A percentile compares a stretch with the other conserved stretches of the same genome.
These are phyloP conservation scores for Oreochromis aureus DNA, from an alignment of 2,113 vertebrate species.

Conservation along the genomic window DNA sequence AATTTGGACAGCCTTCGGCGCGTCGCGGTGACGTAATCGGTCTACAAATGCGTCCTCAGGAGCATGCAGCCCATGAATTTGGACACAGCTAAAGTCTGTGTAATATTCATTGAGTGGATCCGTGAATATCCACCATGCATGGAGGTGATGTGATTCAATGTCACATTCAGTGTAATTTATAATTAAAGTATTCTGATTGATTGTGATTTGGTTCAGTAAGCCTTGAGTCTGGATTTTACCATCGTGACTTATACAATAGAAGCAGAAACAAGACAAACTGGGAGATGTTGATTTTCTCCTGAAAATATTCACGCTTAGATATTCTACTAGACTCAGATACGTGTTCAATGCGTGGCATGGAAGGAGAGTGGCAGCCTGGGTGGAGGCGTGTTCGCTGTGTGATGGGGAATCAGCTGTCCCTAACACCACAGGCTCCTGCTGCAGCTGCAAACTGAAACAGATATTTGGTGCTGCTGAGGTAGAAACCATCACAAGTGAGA, in stretches of 20 bases:
- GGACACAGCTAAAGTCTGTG: not conserved
- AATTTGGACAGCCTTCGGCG: too few relatives aligned
- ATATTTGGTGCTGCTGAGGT: not conserved
- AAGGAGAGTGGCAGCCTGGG: not conserved
- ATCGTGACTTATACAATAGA: not conserved
- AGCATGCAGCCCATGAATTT: too few relatives aligned
- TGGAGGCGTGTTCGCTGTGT: not conserved
- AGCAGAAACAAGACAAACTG: accelerated
- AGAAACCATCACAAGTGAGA: not conserved
- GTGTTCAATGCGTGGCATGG: not conserved
- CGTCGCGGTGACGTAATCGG: too few relatives aligned
- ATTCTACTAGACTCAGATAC: not conserved
- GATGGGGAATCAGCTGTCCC: not conserved
- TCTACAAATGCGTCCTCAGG: too few relatives aligned
- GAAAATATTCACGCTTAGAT: not conserved
- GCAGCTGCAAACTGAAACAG: not conserved
- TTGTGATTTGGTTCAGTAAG: not conserved
- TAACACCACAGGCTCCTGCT: not conserved
- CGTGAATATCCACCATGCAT: not conserved
- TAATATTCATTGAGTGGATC: not conserved
- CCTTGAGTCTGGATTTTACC: not conserved
- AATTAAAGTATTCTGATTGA: not conserved
- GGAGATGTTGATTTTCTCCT: not conserved
- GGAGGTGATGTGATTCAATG: not conserved
- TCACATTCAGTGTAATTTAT: not conserved